Conservation (phyloP, 2,797 vertebrate species). For the Onychomys torridus region DNA sequence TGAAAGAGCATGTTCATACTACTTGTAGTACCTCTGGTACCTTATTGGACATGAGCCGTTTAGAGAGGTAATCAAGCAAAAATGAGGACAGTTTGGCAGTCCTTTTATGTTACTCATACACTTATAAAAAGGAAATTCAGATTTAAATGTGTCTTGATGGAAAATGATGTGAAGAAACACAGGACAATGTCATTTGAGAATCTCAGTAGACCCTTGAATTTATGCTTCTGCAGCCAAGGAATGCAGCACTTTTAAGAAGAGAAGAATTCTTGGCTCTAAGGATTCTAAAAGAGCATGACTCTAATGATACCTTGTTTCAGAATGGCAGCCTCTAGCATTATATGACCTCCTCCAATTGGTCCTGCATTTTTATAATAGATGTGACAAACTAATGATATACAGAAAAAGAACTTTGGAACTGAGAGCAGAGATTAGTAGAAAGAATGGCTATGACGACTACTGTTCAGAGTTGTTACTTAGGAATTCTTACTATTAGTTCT, state of each 20-base stretch:
- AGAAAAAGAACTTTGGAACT: background rate
- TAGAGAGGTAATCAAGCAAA: conserved; percentile 25
- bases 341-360: background rate
- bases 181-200: background rate
- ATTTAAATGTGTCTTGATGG: background rate
- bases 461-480: background rate
- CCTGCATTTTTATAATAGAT: background rate
- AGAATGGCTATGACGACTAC: background rate
- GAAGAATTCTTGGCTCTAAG: background rate
- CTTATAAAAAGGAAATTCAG: conserved; percentile 9
- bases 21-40: background rate
- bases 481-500: conserved; percentile 3
- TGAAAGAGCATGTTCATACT: background rate
- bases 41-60: background rate
- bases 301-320: background rate
- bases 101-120: background rate
- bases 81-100: background rate
- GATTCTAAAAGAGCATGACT: background rate
- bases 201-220: background rate
- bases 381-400: background rate
- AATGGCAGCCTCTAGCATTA: background rate
- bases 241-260: background rate
- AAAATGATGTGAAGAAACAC: background rate
- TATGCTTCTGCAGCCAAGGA: background rate
- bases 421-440: background rate